Conservation (phyloP, 1,140 invertebrate genomes). For the Argopecten irradians region DNA sequence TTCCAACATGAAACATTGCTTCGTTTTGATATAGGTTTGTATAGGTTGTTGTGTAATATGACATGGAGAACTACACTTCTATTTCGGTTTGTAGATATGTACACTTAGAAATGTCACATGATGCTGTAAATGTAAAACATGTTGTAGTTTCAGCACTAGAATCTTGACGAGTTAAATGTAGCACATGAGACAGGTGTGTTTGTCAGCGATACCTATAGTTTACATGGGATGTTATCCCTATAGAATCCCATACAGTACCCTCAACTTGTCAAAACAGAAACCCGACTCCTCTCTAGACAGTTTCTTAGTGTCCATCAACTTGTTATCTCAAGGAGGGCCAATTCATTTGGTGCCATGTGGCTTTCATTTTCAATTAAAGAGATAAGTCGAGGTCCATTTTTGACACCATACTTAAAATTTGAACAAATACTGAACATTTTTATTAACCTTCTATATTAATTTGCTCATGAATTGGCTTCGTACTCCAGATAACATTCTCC, state of each 20-base stretch:
- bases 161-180: too few species aligned
- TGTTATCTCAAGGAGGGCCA: neutral
- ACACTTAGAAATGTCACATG: too few species aligned
- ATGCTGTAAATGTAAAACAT: too few species aligned
- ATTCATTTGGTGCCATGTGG: conserved; percentile 4
- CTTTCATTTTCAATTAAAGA: neutral
- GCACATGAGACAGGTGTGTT: neutral
- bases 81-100: too few species aligned
- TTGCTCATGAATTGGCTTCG: neutral
- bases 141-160: too few species aligned
- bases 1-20: too few species aligned
- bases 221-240: neutral
- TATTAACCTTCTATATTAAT: neutral
- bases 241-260: neutral
- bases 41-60: too few species aligned
- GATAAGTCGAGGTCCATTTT: neutral
- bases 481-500: neutral
- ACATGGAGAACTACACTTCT: too few species aligned
- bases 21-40: too few species aligned
- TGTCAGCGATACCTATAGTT: neutral
- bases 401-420: neutral
- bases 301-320: neutral
- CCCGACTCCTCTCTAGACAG: neutral
- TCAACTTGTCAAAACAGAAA: conserved; percentile 15
- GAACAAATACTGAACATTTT: neutral